Evolutionary conservation across 2,113 vertebrate species (phyloP), one percentile per base, ranked within the genome.

Genomic region (Shinisaurus crocodilurus): DNA sequence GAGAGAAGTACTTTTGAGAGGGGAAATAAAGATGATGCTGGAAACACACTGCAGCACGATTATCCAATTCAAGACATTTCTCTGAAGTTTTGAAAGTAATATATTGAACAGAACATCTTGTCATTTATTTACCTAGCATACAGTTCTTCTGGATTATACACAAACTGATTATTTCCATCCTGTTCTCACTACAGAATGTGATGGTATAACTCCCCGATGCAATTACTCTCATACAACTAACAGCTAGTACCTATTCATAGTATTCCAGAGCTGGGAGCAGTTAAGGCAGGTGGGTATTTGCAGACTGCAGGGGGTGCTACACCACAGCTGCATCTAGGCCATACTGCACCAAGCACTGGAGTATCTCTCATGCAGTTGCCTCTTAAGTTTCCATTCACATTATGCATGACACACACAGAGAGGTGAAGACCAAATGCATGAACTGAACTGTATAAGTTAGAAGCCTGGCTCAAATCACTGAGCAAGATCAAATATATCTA

Each of bases 81-180:
- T 79, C 77, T 37, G 86, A 88, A 82, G 87, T 18, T 82, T 16
- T 69, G 87, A 50, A 79, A 88, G 37, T 54, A 88, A 70, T 37
- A 82, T 29, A 15, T 29, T 18, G 45, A 48, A 54, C 13, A 32
- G 25, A 82, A 43, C 67, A 88, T 34, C 84, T 43, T 69, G 45
- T 40, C 50, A 27, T 45, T 60, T n/a, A 57, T 70, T 70, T 70
- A 80, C 27, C 63, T 34, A 32, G 34, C 43, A 40, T 50, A 40
- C 1, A 50, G 60, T 69, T 72, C 25, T 69, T 50, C 69, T 40
- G 25, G n/a, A 82, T 57, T 63, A 80, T 48, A 80, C 69, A 50
- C 23, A 85, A 74, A 23, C 48, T 29, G 27, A 79, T 85, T 54
- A 79, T 25, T 80, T 65, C 70, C 23, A 65, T 32, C 34, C 54